These are phyloP conservation scores for Brachionus manjavacas DNA, from an alignment of 1,140 invertebrate genomes.

Conservation along the genomic window DNA sequence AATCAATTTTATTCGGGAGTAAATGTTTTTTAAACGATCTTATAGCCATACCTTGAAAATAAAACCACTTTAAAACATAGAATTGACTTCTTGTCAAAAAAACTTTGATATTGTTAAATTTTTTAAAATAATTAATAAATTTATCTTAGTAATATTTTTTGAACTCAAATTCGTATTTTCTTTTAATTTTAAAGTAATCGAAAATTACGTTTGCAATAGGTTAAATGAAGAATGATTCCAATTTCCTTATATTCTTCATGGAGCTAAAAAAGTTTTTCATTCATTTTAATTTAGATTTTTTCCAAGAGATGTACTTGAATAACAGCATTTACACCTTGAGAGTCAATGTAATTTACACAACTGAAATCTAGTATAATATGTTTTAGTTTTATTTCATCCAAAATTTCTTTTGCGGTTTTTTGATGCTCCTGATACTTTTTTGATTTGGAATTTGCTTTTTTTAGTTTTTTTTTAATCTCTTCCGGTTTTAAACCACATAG, in stretches of 20 bases:
- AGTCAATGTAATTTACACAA: conserved; percentile 40
- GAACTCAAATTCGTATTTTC: no score
- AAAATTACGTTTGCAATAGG: conserved; percentile 32
- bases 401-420: not conserved
- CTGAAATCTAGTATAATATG: conserved; percentile 40
- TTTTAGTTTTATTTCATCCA: not conserved
- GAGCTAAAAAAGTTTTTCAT: not conserved
- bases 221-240: not conserved
- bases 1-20: not conserved
- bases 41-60: not conserved
- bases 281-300: no score
- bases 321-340: conserved; percentile 28
- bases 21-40: not conserved
- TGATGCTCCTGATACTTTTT: not conserved
- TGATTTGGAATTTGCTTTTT: conserved; percentile 11
- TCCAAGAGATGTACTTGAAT: not conserved
- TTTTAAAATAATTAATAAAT: no score
- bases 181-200: no score
- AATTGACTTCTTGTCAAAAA: no score
- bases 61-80: not conserved
- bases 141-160: not conserved
- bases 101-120: no score
- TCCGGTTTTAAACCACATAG: not conserved
- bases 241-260: conserved; percentile 32
- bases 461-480: not conserved